Evolutionary conservation across 2,888 invertebrate genomes (phyloP).

Genomic region (Lithophane socia): DNA sequence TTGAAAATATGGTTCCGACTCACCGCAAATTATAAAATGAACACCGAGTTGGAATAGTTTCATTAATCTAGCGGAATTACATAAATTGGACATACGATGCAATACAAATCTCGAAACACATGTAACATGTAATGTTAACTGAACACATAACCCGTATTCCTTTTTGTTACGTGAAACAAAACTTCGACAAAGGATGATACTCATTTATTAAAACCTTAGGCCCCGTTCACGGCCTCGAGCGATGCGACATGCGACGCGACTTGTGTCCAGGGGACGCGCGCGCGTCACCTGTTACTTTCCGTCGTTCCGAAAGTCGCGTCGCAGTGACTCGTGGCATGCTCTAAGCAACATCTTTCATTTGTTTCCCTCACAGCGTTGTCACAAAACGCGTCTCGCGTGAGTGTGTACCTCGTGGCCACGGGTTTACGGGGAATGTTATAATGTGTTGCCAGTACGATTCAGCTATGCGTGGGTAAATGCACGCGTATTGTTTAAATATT

Average conservation of each 20-base stretch:
- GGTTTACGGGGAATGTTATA: background rate
- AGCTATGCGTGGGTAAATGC: background rate
- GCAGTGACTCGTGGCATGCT: no score
- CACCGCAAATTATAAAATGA: background rate
- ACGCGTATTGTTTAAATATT: slow-evolving; percentile 18
- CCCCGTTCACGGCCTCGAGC: background rate
- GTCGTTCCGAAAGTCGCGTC: background rate
- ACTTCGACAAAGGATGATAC: slow-evolving; percentile 17
- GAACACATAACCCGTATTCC: slow-evolving; percentile 21
- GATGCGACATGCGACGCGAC: background rate
- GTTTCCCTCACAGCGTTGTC: background rate
- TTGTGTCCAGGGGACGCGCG: background rate
- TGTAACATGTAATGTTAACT: background rate
- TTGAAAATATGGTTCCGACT: background rate
- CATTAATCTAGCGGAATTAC: slow-evolving; percentile 1
- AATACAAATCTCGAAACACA: slow-evolving; percentile 6
- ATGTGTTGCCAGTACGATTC: background rate
- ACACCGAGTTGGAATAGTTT: background rate
- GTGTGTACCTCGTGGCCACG: background rate
- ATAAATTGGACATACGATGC: background rate
- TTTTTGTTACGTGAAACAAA: slow-evolving; percentile 20
- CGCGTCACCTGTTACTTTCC: no score
- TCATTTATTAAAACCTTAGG: slow-evolving; percentile 19
- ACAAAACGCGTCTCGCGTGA: background rate
- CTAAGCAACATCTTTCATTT: background rate